Evolutionary conservation across 2,797 vertebrate species (phyloP).

Genomic region (Syngnathus acus): DNA sequence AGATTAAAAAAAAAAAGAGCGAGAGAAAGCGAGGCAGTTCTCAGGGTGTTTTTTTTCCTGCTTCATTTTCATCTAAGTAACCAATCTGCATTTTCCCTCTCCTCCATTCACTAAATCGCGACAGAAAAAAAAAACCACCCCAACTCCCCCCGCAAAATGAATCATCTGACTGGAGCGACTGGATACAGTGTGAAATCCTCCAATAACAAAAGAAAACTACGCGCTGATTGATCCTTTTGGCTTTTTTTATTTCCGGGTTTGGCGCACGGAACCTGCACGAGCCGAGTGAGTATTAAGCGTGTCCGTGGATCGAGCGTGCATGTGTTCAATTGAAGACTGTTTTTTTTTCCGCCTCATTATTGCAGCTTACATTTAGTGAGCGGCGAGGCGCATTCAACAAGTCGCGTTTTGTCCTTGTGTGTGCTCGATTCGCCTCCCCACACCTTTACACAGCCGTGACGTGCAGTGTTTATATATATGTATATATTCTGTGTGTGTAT

Average conservation of each 20-base stretch:
- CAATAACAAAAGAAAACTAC: slow-evolving; percentile 55
- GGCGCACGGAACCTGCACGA: slow-evolving; percentile 58
- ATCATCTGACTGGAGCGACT: slow-evolving; percentile 53
- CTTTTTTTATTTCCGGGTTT: slow-evolving; percentile 52
- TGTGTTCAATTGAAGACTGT: slow-evolving; percentile 16
- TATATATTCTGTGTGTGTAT: background rate
- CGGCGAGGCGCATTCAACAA: slow-evolving; percentile 68
- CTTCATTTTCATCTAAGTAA: slow-evolving; percentile 56
- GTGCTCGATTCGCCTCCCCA: background rate
- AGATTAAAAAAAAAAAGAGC: slow-evolving; percentile 32
- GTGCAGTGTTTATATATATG: background rate
- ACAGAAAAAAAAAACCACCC: background rate
- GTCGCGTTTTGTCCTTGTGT: slow-evolving; percentile 50
- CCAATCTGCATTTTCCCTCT: slow-evolving; percentile 2
- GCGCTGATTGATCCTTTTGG: slow-evolving; percentile 51
- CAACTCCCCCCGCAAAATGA: background rate
- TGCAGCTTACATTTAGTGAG: slow-evolving; percentile 4
- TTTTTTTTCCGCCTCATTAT: background rate
- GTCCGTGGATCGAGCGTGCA: slow-evolving; percentile 40
- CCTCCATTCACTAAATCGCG: background rate
- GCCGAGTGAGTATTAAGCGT: slow-evolving; percentile 72
- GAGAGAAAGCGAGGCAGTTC: slow-evolving; percentile 16
- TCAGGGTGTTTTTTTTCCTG: slow-evolving; percentile 28
- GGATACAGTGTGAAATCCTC: slow-evolving; percentile 55
- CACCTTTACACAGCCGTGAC: background rate